Evolutionary conservation across 2,888 invertebrate genomes (phyloP), one percentile per base, ranked within the genome.

Genomic region (Linyphia triangularis): DNA sequence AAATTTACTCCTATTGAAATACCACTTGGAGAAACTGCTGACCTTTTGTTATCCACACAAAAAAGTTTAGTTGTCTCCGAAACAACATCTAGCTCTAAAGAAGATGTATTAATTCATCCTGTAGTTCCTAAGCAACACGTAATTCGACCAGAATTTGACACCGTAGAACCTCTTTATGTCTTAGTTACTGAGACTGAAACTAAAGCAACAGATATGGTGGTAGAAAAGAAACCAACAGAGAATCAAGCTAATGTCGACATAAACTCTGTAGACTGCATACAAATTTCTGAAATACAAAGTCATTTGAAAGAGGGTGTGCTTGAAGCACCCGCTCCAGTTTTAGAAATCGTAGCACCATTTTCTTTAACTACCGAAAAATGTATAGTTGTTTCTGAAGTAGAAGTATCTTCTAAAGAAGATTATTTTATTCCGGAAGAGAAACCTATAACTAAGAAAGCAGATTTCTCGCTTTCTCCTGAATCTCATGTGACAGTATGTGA

Each of bases 161-260:
- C 69, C 16, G 33, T 85, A 4, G 88, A 90, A 77, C 88, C 89
- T 5, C 16, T 90, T 7, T 85, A 84, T 73, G 63, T 90, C 33
- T 88, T 85, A 24, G 59, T 86, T 24, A 89, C 85, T 24, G 88
- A 88, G 69, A 84, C 77, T 61, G 88, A 85, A 57, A 30, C 82
- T 30, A 90, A 82, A 85, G 91, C 90, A 73, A 72, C 51, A 7
- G 89, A 90, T n/a, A 85, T 90, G 59, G 16, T 73, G 2, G 61
- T 67, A 24, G 89, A 89, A 30, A 72, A 77, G 72, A 81, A 85
- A 24, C 91, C 91, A 7, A 37, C 24, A 7, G 81, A 79, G 73
- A 78, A 63, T 9, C 72, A 78, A 30, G 90, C 90, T 28, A 63
- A 24, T 61, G 24, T 89, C 0, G 73, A 73, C 30, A 77, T 90